Percentiles rank a stretch among this genome's conserved stretches.
These are phyloP conservation scores for Ruditapes philippinarum DNA, from an alignment of 1,140 invertebrate species.

Conservation along the genomic window DNA sequence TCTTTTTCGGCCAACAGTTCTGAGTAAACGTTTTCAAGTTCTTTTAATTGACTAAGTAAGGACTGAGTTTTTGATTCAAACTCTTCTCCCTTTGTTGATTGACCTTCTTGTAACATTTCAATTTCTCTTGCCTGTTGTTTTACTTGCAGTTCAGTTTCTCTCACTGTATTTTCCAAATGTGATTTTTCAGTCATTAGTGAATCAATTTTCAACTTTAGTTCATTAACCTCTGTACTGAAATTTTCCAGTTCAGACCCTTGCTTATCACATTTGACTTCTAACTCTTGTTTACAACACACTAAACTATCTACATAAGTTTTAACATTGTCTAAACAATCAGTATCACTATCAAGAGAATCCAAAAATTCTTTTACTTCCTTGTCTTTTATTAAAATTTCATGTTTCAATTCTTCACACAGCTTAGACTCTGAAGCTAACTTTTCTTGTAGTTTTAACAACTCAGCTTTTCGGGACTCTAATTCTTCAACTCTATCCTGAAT, in stretches of 20 bases:
- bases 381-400: not conserved
- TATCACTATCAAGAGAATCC: not conserved
- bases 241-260: not conserved
- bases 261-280: constrained; percentile 3
- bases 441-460: constrained; percentile 9
- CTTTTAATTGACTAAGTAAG: constrained; percentile 34
- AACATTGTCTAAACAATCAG: not conserved
- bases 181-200: not conserved
- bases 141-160: constrained; percentile 12
- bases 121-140: constrained; percentile 57
- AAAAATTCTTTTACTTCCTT: constrained; percentile 1
- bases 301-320: constrained; percentile 2
- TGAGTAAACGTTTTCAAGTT: constrained; percentile 39
- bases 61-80: constrained; percentile 51
- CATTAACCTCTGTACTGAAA: not conserved
- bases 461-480: not conserved
- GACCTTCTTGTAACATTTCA: constrained; percentile 36
- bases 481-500: not conserved
- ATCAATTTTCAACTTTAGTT: not conserved
- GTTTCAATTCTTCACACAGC: not conserved
- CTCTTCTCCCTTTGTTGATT: constrained; percentile 35
- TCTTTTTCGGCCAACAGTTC: constrained; percentile 25
- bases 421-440: not conserved
- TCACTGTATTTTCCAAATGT: not conserved
- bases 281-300: not conserved